Conservation (phyloP, 2,113 vertebrate species). For the Parotia lawesii region DNA sequence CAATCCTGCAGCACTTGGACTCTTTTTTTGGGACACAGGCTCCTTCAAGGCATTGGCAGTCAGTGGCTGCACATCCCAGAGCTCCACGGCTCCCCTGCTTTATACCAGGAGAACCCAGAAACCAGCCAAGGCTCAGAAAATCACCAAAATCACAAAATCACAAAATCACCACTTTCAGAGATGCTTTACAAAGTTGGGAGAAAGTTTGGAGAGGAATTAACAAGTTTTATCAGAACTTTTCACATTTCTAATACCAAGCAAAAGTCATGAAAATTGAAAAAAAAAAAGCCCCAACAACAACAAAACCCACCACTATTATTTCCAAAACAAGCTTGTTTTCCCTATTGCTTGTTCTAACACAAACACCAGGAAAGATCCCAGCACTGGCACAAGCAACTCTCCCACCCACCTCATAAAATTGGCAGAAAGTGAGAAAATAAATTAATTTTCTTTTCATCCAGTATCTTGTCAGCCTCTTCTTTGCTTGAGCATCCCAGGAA, state of each 20-base stretch:
- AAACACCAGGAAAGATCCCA: background rate
- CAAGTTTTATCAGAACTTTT: no score
- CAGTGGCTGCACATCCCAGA: background rate
- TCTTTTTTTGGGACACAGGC: background rate
- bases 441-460: background rate
- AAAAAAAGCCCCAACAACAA: background rate
- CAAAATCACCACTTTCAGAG: background rate
- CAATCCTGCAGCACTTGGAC: background rate
- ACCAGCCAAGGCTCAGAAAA: background rate
- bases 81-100: background rate
- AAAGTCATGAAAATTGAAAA: background rate
- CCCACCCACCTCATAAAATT: background rate
- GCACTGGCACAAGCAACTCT: background rate
- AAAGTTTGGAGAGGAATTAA: background rate
- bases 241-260: no score
- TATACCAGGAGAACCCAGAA: background rate
- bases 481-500: background rate
- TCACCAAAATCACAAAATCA: no score
- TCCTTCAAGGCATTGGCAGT: background rate
- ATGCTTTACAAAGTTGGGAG: background rate
- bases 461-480: background rate
- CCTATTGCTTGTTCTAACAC: background rate
- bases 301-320: background rate
- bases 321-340: background rate
- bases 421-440: background rate